phyloP scores from a whole-genome alignment of 2,797 vertebrate species.

The Ataeniobius toweri region DNA sequence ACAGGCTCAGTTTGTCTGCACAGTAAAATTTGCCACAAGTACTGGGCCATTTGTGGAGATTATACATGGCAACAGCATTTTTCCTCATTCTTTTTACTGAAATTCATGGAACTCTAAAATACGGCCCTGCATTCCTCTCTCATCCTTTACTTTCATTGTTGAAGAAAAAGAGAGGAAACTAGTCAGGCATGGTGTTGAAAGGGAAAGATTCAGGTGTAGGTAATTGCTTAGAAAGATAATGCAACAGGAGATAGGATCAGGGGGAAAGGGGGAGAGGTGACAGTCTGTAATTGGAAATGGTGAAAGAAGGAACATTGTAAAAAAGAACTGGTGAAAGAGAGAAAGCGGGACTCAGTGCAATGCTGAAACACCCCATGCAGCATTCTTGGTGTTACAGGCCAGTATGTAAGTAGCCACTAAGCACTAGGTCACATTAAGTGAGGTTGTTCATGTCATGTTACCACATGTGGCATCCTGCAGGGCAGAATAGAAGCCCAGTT shows the following conservation, averaged over 20 bases:
- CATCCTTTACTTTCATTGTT: slow-evolving; percentile 51
- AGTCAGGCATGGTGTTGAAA: slow-evolving; percentile 48
- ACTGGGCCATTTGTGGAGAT: slow-evolving; percentile 31
- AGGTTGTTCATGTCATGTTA: slow-evolving; percentile 51
- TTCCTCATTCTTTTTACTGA: slow-evolving; percentile 10
- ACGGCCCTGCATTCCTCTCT: slow-evolving; percentile 33
- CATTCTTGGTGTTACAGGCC: slow-evolving; percentile 48
- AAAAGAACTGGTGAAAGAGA: slow-evolving; percentile 9
- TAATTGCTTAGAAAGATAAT: slow-evolving; percentile 65
- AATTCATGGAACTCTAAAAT: slow-evolving; percentile 28
- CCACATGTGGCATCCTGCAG: slow-evolving; percentile 34
- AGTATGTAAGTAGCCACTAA: slow-evolving; percentile 44
- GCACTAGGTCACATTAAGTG: slow-evolving; percentile 29
- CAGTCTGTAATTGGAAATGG: slow-evolving; percentile 63
- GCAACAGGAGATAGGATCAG: slow-evolving; percentile 62
- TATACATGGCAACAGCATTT: background rate
- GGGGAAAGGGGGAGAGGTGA: slow-evolving; percentile 48
- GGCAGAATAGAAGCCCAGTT: slow-evolving; percentile 25
- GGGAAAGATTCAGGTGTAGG: slow-evolving; percentile 56
- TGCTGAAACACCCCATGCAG: slow-evolving; percentile 37
- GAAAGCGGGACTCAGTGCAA: slow-evolving; percentile 12
- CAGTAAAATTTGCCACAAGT: slow-evolving; percentile 13
- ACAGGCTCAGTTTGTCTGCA: slow-evolving; percentile 33
- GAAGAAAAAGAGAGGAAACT: slow-evolving; percentile 44
- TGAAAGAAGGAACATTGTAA: slow-evolving; percentile 42